Conservation (phyloP, 2,888 invertebrate genomes). For the Octodonta nipae region DNA sequence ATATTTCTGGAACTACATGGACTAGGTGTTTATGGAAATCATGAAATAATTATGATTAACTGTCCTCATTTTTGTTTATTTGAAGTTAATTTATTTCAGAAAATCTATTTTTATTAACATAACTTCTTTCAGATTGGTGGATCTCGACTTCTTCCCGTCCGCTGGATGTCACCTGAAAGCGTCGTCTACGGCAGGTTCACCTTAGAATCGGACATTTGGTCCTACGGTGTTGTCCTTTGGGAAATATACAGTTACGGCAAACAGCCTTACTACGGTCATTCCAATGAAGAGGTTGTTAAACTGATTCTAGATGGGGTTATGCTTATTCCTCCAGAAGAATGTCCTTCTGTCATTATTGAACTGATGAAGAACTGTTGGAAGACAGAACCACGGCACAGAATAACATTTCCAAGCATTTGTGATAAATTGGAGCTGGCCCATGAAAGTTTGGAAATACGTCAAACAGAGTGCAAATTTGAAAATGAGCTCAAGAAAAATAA, state of each 20-base stretch:
- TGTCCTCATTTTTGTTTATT: too few relatives aligned
- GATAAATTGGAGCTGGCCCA: constrained; percentile 44
- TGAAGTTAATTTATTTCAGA: too few relatives aligned
- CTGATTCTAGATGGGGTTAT: constrained; percentile 68
- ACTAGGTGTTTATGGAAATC: too few relatives aligned
- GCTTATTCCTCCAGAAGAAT: constrained; percentile 65
- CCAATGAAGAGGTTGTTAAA: constrained; percentile 74
- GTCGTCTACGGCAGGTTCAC: constrained; percentile 81
- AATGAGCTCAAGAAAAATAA: constrained; percentile 5
- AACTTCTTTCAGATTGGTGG: constrained; percentile 51
- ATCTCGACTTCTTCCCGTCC: constrained; percentile 67
- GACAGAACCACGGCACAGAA: constrained; percentile 63
- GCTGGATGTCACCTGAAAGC: constrained; percentile 95
- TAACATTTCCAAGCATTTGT: constrained; percentile 57
- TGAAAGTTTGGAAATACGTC: constrained; percentile 17
- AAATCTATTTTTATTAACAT: too few relatives aligned
- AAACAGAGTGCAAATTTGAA: constrained; percentile 7
- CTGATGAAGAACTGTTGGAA: constrained; percentile 73
- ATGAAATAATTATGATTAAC: too few relatives aligned
- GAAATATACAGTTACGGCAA: constrained; percentile 87
- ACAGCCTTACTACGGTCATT: constrained; percentile 83
- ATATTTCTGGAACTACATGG: too few relatives aligned
- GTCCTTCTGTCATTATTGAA: constrained; percentile 56
- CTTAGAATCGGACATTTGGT: constrained; percentile 85
- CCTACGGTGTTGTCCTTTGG: constrained; percentile 86